Base-by-base conservation (phyloP, 2,888 invertebrate species). In the Siphonodentalium dalli region DNA sequence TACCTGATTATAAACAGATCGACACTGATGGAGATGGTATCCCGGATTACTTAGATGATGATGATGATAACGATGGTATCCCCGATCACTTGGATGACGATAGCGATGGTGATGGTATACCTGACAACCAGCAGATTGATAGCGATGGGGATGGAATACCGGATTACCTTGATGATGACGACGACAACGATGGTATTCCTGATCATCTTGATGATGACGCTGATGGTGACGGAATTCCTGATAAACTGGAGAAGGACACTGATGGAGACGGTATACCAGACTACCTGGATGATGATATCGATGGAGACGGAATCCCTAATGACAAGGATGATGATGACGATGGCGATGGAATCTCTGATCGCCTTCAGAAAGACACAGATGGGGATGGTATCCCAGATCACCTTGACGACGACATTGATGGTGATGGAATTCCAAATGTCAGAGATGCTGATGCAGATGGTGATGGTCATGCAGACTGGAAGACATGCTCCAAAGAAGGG, bases 101-200 rank as follows among this genome's bases (percentile, higher is more conserved):
- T 49, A 60, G 45, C 34, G 73, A 69, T 49, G 69, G 63, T 23
- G 69, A 66, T 61, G 74, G 74, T 1, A 72, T 77, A 44, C 69
- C 69, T 9, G 69, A 73, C 54, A 37, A 66, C 50, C 41, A 54
- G 9, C 66, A 73, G 29, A 60, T 59, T 37, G 66, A 75, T 35
- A 65, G 64, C 15, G 74, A 71, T 61, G 76, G 74, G 1, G 76
- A 78, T 63, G 77, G 77, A 21, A 76, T 79, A 35, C 75, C 78
- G n/a, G 75, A 77, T 59, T 46, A 71, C 45, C 34, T 66, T 4
- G 71, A 73, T 26, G 59, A 67, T 29, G 74, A 74, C 53, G 66
- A 65, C 29, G 68, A 71, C 46, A 68, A 69, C 33, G 77, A 77
- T 62, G 77, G 76, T 15, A 76, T 77, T 21, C 78, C 78, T 5